Conservation (phyloP, 2,113 vertebrate species). For the Mungos mungo region DNA sequence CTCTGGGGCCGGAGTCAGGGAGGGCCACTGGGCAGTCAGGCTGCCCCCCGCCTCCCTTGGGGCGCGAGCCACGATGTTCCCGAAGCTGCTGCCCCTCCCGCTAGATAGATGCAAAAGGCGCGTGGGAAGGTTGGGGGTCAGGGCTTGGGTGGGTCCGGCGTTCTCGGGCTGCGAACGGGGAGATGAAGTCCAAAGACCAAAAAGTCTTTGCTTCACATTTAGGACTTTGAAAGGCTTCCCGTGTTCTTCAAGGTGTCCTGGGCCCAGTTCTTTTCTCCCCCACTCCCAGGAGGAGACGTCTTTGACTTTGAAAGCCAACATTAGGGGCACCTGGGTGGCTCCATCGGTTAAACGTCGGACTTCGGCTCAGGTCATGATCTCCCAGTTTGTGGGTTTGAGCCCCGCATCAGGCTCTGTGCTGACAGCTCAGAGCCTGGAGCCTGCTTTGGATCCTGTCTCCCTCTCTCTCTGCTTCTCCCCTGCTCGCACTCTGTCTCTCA, state of each 20-base stretch:
- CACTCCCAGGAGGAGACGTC: background rate
- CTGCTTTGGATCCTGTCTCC: too few relatives aligned
- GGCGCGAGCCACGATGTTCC: background rate
- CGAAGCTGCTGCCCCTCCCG: background rate
- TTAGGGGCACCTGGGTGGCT: background rate
- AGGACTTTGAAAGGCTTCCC: background rate
- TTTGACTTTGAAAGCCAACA: background rate
- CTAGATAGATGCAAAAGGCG: background rate
- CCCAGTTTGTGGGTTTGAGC: too few relatives aligned
- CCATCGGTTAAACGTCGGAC: too few relatives aligned
- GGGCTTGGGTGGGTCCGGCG: background rate
- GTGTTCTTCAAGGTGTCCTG: background rate
- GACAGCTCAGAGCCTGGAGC: too few relatives aligned
- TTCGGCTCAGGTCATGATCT: too few relatives aligned
- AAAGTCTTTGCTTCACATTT: background rate
- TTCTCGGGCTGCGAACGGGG: background rate
- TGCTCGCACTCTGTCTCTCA: too few relatives aligned
- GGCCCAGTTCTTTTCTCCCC: background rate
- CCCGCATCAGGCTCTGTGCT: too few relatives aligned
- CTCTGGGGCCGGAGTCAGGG: background rate
- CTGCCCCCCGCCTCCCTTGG: background rate
- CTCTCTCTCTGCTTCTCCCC: too few relatives aligned
- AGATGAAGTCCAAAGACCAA: background rate
- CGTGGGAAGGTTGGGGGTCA: background rate
- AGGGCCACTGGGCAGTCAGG: accelerated